A percentile compares a stretch with the other conserved stretches of the same genome.
These are phyloP conservation scores for Tauraco erythrolophus DNA, from an alignment of 2,113 vertebrate genomes.

Conservation along the genomic window DNA sequence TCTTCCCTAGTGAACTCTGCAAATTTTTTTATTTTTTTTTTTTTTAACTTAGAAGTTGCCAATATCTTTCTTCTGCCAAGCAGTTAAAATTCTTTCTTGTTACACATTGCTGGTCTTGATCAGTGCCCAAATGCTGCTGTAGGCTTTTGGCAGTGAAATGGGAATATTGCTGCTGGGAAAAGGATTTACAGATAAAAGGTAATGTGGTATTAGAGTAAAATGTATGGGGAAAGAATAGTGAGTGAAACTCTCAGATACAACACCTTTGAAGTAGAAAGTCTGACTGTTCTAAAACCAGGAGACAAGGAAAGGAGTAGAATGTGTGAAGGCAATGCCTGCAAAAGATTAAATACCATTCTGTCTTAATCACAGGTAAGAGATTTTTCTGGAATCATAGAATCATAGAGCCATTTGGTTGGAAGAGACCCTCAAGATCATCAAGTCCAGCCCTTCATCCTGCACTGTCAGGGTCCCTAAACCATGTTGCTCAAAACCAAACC, in stretches of 20 bases:
- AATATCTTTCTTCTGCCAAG: not conserved
- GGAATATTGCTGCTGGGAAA: not conserved
- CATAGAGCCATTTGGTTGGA: too few relatives aligned
- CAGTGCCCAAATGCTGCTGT: not conserved
- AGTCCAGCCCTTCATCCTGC: too few relatives aligned
- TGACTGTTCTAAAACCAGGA: not conserved
- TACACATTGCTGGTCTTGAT: not conserved
- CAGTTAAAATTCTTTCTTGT: not conserved
- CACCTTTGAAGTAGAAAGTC: not conserved
- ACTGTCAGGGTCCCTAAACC: too few relatives aligned
- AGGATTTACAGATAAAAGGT: not conserved
- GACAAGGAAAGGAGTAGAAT: not conserved
- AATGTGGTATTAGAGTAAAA: not conserved
- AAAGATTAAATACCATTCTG: not conserved
- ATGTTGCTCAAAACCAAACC: too few relatives aligned
- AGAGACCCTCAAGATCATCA: too few relatives aligned
- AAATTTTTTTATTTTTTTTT: not conserved
- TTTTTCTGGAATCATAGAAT: too few relatives aligned
- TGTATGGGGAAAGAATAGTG: not conserved
- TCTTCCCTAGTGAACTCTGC: not conserved
- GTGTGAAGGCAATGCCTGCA: not conserved
- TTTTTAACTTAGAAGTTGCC: not conserved
- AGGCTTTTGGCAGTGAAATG: not conserved
- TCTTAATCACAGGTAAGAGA: not conserved
- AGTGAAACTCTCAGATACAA: not conserved